These are phyloP conservation scores for Montipora efflorescens DNA, from an alignment of 64 coral and sea anemone species.

Conservation along the genomic window DNA sequence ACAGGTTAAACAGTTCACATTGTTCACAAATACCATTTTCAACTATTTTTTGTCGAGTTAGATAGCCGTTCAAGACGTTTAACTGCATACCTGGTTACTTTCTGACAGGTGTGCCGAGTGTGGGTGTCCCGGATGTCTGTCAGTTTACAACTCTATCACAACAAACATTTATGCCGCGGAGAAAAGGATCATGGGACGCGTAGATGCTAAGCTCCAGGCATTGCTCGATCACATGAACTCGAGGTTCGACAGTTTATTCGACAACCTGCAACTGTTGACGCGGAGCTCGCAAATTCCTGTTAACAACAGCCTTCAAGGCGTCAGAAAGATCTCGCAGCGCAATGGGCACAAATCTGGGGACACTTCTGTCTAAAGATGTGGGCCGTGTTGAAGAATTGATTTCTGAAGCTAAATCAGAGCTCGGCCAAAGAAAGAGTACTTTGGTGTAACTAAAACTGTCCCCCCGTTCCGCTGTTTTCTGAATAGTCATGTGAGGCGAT, in stretches of 20 bases:
- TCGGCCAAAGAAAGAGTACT: too few relatives aligned
- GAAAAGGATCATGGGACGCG: slow-evolving; percentile 90
- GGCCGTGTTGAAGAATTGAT: neutral
- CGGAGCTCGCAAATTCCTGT: neutral
- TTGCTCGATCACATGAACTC: slow-evolving; percentile 85
- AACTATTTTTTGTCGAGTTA: too few relatives aligned
- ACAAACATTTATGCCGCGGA: slow-evolving; percentile 95
- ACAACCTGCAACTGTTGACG: slow-evolving; percentile 41
- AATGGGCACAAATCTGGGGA: slow-evolving; percentile 17
- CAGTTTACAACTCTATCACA: slow-evolving; percentile 95
- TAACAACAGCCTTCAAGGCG: slow-evolving; percentile 21
- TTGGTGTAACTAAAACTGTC: too few relatives aligned
- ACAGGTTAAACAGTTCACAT: too few relatives aligned
- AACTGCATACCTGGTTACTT: neutral
- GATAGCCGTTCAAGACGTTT: neutral
- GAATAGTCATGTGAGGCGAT: too few relatives aligned
- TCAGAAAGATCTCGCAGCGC: slow-evolving; percentile 20
- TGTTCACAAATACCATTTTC: too few relatives aligned
- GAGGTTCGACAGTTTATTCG: slow-evolving; percentile 73
- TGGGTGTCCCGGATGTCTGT: slow-evolving; percentile 94
- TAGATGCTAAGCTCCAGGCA: slow-evolving; percentile 82
- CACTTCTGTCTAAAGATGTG: slow-evolving; percentile 4
- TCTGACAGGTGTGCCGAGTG: slow-evolving; percentile 77
- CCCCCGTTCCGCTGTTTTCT: too few relatives aligned
- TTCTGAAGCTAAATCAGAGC: neutral